These are phyloP conservation scores for Papilio protenor DNA, from an alignment of 2,888 invertebrate genomes.

Conservation along the genomic window DNA sequence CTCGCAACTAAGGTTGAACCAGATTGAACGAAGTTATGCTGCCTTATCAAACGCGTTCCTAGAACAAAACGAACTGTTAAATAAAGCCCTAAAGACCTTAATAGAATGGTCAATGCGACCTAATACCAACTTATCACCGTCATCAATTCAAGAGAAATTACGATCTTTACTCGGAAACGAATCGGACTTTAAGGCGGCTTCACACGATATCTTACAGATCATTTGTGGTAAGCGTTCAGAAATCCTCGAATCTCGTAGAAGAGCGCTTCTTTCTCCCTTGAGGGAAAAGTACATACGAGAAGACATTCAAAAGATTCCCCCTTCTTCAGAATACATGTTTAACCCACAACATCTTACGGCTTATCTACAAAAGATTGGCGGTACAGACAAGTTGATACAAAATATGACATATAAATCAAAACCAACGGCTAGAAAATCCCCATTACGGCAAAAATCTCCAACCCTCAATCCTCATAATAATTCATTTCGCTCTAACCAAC, in stretches of 20 bases:
- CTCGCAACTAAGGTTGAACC: constrained; percentile 22
- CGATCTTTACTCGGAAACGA: constrained; percentile 41
- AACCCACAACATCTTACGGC: background rate
- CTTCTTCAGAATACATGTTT: constrained; percentile 36
- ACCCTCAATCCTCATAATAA: background rate
- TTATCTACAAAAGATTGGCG: background rate
- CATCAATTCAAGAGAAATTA: constrained; percentile 42
- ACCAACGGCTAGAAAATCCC: background rate
- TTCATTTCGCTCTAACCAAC: background rate
- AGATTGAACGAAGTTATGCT: constrained; percentile 46
- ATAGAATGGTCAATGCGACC: constrained; percentile 37
- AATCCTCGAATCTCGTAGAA: constrained; percentile 36
- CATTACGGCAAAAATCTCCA: background rate
- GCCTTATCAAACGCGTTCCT: constrained; percentile 46
- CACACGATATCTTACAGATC: constrained; percentile 44
- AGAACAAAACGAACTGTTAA: constrained; percentile 44
- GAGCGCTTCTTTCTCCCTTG: constrained; percentile 8
- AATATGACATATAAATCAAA: background rate
- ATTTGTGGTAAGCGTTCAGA: constrained; percentile 45
- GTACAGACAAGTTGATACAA: background rate
- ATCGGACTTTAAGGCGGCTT: constrained; percentile 39
- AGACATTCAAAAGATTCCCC: constrained; percentile 25
- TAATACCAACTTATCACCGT: constrained; percentile 24
- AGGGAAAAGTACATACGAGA: constrained; percentile 24
- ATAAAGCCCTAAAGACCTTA: constrained; percentile 35